A percentile compares a stretch with the other conserved stretches of the same genome.
Evolutionary conservation across 2,113 vertebrate genomes (phyloP).

Genomic region (Clupea harengus): DNA sequence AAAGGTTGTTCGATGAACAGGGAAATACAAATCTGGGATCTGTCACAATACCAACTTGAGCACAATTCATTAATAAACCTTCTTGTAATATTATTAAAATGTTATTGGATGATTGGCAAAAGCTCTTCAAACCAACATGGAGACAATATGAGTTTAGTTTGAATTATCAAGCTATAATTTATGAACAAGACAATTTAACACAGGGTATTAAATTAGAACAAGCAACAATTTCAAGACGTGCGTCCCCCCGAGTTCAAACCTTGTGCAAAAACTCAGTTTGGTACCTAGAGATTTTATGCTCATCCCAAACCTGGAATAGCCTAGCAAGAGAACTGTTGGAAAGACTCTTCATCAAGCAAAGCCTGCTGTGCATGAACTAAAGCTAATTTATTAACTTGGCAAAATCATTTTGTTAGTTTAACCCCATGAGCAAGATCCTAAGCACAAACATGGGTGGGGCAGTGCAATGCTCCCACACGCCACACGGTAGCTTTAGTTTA

Average conservation of each 20-base stretch:
- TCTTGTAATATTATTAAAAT: not conserved
- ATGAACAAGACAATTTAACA: not conserved
- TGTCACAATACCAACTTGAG: no score
- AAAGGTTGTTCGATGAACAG: not conserved
- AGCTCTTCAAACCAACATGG: not conserved
- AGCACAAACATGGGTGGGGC: no score
- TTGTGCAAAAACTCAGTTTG: not conserved
- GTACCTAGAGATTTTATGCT: not conserved
- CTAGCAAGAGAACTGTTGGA: not conserved
- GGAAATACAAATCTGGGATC: not conserved
- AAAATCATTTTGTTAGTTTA: no score
- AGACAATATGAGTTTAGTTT: not conserved
- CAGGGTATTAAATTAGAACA: not conserved
- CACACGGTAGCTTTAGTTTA: no score
- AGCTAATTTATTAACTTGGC: no score
- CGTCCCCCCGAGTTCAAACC: not conserved
- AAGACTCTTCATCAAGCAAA: not conserved
- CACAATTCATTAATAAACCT: not conserved
- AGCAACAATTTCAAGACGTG: not conserved
- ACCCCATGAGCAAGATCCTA: no score
- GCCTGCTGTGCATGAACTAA: no score
- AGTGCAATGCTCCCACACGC: no score
- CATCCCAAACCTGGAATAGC: not conserved
- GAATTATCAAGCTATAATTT: not conserved
- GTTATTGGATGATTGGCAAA: not conserved